Evolutionary conservation across 2,797 vertebrate species (phyloP), one percentile per base, ranked within the genome.

Genomic region (Ciconia nigra): DNA sequence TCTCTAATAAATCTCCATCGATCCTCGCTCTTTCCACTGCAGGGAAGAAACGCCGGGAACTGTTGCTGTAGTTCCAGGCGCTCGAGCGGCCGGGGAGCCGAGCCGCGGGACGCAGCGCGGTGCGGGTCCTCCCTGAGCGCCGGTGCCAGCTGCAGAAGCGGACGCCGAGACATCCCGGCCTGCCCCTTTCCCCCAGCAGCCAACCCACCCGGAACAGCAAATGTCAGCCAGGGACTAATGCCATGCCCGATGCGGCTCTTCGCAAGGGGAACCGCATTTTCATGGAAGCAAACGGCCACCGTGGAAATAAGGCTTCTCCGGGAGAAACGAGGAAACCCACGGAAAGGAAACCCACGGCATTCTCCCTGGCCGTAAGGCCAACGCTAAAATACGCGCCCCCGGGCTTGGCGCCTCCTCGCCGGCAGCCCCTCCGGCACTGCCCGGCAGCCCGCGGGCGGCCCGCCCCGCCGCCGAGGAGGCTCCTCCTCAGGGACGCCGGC

Each of bases 51-150:
- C 54, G 1, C 15, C 9, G 31, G 54, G 12, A 26, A 3, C 33
- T 7, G 63, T 0, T 1, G 37, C 80, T 1, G 76, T 5, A 19
- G 57, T 1, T 31, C 2, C 37, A 6, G 77, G 58, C 6, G 16
- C 41, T 10, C 11, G 35, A 12, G 74, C 29, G 11, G 63, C 17
- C 4, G 78, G 37, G 0, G 37, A 39, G 37, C 37, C 37, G 37
- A 39, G 10, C 37, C 37, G 37, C 26, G 1, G 19, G 26, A 10
- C 3, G 11, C 46, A 8, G 61, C 7, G 33, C 2, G 33, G 4
- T 2, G 10, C 5, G 15, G 57, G 12, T 2, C 15, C 22, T 11
- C 52, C 65, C n/a, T 2, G 2, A 11, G 18, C 24, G 21, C 59
- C 7, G 71, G 9, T 46, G 69, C 24, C 63, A 5, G 61, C 46